Conservation (phyloP, 2,888 invertebrate species). For the Thyatira batis region DNA sequence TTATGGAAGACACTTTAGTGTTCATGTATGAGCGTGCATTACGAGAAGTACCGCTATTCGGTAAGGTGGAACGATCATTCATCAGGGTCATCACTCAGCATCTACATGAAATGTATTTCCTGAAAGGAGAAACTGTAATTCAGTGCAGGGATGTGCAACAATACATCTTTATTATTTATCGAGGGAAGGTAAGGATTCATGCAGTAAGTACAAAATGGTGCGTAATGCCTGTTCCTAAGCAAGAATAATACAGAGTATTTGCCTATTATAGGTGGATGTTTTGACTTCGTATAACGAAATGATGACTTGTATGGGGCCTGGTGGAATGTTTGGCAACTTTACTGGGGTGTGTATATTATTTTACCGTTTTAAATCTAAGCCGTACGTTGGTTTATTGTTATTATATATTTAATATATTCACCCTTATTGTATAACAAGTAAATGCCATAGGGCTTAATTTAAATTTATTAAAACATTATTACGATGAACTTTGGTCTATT, state of each 20-base stretch:
- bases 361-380: no score
- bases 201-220: neutral
- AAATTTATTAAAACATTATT: no score
- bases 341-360: constrained; percentile 68
- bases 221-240: no score
- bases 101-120: constrained; percentile 75
- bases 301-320: constrained; percentile 78
- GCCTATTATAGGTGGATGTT: constrained; percentile 65
- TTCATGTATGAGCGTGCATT: constrained; percentile 79
- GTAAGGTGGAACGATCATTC: constrained; percentile 77
- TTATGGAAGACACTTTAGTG: constrained; percentile 79
- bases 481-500: neutral
- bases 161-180: constrained; percentile 76
- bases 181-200: constrained; percentile 65
- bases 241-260: no score
- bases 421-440: no score
- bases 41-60: constrained; percentile 78
- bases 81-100: constrained; percentile 79
- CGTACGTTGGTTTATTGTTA: no score
- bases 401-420: no score
- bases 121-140: constrained; percentile 74
- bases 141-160: constrained; percentile 74
- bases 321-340: constrained; percentile 79
- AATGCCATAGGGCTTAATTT: no score
- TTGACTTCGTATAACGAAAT: constrained; percentile 75